These are phyloP conservation scores for Hesperophylax magnus DNA, from an alignment of 1,140 invertebrate genomes.

Conservation along the genomic window DNA sequence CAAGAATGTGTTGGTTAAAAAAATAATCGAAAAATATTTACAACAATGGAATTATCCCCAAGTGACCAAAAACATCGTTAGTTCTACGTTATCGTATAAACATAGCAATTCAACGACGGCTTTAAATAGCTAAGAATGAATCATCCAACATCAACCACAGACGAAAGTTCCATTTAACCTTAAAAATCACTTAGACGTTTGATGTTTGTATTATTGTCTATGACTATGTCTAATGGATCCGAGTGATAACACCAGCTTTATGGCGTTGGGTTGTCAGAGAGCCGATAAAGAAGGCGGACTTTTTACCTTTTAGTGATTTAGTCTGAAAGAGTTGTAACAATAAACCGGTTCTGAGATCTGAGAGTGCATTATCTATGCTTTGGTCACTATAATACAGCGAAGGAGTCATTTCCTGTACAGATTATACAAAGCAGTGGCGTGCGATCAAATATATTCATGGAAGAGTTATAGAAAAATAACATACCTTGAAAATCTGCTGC, in stretches of 20 bases:
- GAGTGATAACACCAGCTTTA: neutral
- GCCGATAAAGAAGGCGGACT: neutral
- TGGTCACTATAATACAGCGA: neutral
- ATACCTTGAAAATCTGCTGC: no score
- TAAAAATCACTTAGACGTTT: neutral
- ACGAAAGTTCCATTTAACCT: no score
- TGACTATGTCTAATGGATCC: neutral
- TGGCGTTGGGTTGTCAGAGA: neutral
- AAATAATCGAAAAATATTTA: no score
- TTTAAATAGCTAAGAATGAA: no score
- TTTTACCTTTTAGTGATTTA: neutral
- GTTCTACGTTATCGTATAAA: no score
- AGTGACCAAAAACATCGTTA: no score
- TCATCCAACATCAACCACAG: no score
- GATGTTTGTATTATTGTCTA: constrained; percentile 4
- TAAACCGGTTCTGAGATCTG: neutral
- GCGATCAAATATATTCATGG: no score
- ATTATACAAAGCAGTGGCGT: neutral
- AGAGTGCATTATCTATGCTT: neutral
- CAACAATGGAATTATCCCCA: no score
- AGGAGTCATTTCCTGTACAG: constrained; percentile 2
- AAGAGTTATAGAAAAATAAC: no score
- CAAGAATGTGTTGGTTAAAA: no score
- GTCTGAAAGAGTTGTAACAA: neutral
- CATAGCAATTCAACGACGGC: no score